Conservation (phyloP, 2,888 invertebrate genomes). For the Timema podura region DNA sequence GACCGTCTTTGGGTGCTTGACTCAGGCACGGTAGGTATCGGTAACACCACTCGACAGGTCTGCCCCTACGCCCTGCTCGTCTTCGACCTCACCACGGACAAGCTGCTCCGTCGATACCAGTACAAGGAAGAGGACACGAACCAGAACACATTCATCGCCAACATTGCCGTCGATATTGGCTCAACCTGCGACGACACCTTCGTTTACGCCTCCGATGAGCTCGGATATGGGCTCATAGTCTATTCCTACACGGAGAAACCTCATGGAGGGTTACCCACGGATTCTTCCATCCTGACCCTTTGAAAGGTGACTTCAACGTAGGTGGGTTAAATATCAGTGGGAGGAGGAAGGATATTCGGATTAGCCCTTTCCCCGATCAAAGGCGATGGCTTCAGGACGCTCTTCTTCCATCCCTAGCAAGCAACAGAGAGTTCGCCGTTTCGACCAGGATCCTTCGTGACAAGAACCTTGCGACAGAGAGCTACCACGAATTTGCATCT, state of each 20-base stretch:
- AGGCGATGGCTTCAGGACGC: slow-evolving; percentile 62
- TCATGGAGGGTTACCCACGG: slow-evolving; percentile 72
- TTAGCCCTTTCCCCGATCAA: slow-evolving; percentile 66
- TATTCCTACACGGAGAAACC: slow-evolving; percentile 73
- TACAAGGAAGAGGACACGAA: slow-evolving; percentile 70
- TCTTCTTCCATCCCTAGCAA: slow-evolving; percentile 79
- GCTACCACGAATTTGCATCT: slow-evolving; percentile 62
- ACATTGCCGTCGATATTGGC: slow-evolving; percentile 76
- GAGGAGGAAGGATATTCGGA: slow-evolving; percentile 75
- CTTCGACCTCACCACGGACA: slow-evolving; percentile 70
- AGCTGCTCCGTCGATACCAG: slow-evolving; percentile 56
- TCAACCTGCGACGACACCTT: slow-evolving; percentile 67
- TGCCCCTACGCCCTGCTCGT: slow-evolving; percentile 77
- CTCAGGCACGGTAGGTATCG: slow-evolving; percentile 78
- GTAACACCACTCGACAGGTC: slow-evolving; percentile 65
- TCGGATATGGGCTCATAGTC: slow-evolving; percentile 74
- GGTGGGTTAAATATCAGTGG: slow-evolving; percentile 80
- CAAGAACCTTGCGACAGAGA: slow-evolving; percentile 60
- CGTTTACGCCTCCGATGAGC: slow-evolving; percentile 77
- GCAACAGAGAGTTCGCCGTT: slow-evolving; percentile 72
- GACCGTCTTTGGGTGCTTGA: slow-evolving; percentile 80
- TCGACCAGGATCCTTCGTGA: slow-evolving; percentile 70
- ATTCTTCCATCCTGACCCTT: slow-evolving; percentile 77
- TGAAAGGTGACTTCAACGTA: slow-evolving; percentile 72
- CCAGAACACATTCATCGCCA: slow-evolving; percentile 77